Evolutionary conservation across 2,888 invertebrate species (phyloP).

Genomic region (Phragmatobia fuliginosa): DNA sequence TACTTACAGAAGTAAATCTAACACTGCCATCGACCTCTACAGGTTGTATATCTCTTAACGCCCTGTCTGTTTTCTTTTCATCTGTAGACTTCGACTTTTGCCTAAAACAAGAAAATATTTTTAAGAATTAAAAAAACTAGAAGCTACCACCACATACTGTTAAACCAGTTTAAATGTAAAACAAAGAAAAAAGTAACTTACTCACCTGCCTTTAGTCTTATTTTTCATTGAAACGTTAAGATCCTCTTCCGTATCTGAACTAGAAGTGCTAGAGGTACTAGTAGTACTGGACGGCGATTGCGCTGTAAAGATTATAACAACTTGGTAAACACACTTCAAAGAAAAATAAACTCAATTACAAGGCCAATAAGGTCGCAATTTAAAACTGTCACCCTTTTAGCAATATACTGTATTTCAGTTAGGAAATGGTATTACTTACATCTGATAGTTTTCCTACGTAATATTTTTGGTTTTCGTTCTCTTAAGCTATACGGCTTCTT

Average conservation of each 20-base stretch:
- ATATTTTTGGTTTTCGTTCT: conserved; percentile 82
- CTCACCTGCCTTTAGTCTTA: conserved; percentile 81
- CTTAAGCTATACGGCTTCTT: conserved; percentile 83
- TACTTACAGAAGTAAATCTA: conserved; percentile 79
- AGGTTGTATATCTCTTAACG: conserved; percentile 83
- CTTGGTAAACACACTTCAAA: background rate
- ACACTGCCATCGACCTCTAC: conserved; percentile 82
- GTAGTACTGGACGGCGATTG: conserved; percentile 79
- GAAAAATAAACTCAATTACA: background rate
- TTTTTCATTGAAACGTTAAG: conserved; percentile 85
- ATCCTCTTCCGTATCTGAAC: conserved; percentile 81
- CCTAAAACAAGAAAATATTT: conserved; percentile 47
- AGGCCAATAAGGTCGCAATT: background rate
- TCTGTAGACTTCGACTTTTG: conserved; percentile 82
- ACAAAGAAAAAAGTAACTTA: background rate
- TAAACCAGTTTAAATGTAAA: background rate
- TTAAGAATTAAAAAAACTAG: background rate
- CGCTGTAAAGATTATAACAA: conserved; percentile 59
- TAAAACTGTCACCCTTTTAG: background rate
- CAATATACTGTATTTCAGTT: background rate
- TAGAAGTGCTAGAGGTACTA: conserved; percentile 70
- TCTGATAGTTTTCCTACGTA: conserved; percentile 81
- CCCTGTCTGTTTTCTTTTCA: conserved; percentile 81
- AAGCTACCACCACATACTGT: background rate
- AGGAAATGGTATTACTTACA: conserved; percentile 63